These are phyloP conservation scores for Pogonomyrmex barbatus DNA, from an alignment of 1,140 invertebrate genomes.

Conservation along the genomic window DNA sequence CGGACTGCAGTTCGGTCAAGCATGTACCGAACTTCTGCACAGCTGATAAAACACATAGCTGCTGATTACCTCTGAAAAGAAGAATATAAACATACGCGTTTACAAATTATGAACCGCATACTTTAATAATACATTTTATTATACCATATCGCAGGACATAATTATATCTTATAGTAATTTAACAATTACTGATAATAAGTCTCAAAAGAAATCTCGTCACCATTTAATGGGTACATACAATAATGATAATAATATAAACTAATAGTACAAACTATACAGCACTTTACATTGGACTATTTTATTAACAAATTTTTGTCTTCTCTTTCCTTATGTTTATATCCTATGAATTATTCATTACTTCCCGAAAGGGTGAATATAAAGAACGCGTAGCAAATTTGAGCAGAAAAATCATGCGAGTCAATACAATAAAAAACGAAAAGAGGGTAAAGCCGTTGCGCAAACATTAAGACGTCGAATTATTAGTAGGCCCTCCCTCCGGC, in stretches of 20 bases:
- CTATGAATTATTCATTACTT: constrained; percentile 55
- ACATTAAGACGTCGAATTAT: constrained; percentile 78
- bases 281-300: not conserved
- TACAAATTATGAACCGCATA: not conserved
- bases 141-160: not conserved
- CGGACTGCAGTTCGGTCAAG: constrained; percentile 88
- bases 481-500: constrained; percentile 71
- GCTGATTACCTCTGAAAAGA: constrained; percentile 85
- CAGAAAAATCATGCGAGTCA: constrained; percentile 73
- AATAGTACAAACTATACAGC: not conserved
- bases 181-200: constrained; percentile 5
- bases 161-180: too few relatives aligned
- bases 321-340: constrained; percentile 23
- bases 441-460: constrained; percentile 74
- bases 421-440: constrained; percentile 76
- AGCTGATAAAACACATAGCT: constrained; percentile 86
- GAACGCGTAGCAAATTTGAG: constrained; percentile 59
- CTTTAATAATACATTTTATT: constrained; percentile 16
- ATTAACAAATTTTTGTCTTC: constrained; percentile 6
- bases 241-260: not conserved
- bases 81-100: not conserved
- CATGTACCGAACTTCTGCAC: constrained; percentile 89
- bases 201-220: not conserved
- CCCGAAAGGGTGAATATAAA: constrained; percentile 65
- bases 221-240: not conserved